Evolutionary conservation across 2,888 invertebrate species (phyloP).

Genomic region (Lasioglossum vierecki): DNA sequence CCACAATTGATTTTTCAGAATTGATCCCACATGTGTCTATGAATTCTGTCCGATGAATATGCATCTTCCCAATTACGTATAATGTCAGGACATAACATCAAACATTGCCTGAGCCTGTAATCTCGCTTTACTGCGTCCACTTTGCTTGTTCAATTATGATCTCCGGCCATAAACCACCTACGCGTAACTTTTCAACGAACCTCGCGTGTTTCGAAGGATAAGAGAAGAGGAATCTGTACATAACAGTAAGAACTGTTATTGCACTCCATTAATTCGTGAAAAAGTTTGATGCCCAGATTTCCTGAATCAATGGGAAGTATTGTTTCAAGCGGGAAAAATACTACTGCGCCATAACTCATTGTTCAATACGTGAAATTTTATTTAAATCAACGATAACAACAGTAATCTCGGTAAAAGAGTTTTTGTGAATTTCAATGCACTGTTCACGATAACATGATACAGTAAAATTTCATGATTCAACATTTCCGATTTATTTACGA

Average conservation of each 20-base stretch:
- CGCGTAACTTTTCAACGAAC: neutral
- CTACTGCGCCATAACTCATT: neutral
- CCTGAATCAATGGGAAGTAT: neutral
- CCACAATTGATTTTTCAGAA: no score
- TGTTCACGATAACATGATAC: neutral
- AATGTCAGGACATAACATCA: slow-evolving; percentile 12
- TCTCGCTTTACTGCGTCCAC: slow-evolving; percentile 4
- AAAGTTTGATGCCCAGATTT: neutral
- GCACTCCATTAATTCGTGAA: neutral
- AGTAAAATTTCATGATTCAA: neutral
- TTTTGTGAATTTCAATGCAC: neutral
- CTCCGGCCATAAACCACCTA: slow-evolving; percentile 1
- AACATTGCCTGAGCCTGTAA: neutral
- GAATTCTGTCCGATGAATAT: neutral
- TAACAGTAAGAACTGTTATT: neutral
- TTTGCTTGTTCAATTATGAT: slow-evolving; percentile 20
- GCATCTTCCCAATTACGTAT: slow-evolving; percentile 16
- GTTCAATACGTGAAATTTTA: neutral
- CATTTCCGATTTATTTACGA: neutral
- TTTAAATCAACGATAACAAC: neutral
- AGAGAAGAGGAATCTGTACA: neutral
- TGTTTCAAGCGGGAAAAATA: neutral
- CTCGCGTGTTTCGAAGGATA: neutral
- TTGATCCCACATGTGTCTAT: neutral
- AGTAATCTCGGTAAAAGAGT: neutral